Conservation (phyloP, 1,140 invertebrate species). For the Ostrea edulis region DNA sequence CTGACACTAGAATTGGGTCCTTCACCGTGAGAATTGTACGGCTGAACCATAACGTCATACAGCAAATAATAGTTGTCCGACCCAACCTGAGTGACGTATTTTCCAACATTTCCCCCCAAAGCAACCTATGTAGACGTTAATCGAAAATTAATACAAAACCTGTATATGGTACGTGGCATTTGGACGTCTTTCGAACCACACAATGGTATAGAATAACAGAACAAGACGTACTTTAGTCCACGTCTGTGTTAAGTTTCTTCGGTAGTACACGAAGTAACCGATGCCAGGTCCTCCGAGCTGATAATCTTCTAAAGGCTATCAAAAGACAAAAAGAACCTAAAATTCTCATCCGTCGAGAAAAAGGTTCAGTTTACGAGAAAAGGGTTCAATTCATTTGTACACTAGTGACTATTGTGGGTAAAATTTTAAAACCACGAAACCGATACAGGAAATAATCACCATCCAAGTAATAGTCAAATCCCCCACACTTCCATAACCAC, state of each 20-base stretch:
- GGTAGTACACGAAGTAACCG: conserved; percentile 67
- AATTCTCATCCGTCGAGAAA: not conserved
- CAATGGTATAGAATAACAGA: no score
- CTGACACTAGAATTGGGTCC: conserved; percentile 70
- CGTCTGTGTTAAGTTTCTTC: conserved; percentile 41
- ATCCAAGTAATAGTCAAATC: conserved; percentile 67
- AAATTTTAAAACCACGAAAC: not conserved
- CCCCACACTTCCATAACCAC: conserved; percentile 66
- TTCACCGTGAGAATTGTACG: conserved; percentile 62
- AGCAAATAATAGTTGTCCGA: conserved; percentile 60
- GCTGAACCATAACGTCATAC: conserved; percentile 67
- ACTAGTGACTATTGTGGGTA: no score
- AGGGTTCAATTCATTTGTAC: no score
- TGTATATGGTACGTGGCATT: no score
- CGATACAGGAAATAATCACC: conserved; percentile 48
- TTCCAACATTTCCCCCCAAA: conserved; percentile 49
- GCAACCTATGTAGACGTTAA: conserved; percentile 46
- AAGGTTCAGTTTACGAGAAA: no score
- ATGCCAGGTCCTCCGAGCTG: conserved; percentile 65
- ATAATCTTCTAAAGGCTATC: conserved; percentile 54
- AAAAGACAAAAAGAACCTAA: not conserved
- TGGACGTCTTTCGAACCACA: no score
- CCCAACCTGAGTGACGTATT: conserved; percentile 62
- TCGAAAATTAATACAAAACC: not conserved
- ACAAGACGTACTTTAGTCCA: conserved; percentile 58